These are phyloP conservation scores for Maconellicoccus hirsutus DNA, from an alignment of 1,140 invertebrate genomes.

Conservation along the genomic window DNA sequence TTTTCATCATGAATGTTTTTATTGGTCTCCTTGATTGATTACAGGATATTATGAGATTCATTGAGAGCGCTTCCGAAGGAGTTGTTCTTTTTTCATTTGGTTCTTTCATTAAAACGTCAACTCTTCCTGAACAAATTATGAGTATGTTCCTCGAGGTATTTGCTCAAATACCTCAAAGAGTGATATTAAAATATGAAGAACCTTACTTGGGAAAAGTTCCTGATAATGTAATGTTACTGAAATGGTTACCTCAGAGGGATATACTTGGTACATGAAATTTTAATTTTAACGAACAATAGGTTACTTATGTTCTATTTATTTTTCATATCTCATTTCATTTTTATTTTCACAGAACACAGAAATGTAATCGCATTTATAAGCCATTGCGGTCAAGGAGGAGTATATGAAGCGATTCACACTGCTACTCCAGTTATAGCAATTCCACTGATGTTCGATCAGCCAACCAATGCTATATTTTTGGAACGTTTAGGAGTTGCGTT, in stretches of 20 bases:
- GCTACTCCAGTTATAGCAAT: too few species aligned
- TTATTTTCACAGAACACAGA: too few species aligned
- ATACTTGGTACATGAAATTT: too few species aligned
- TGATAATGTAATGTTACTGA: constrained; percentile 43
- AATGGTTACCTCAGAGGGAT: constrained; percentile 36
- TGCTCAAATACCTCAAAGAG: constrained; percentile 33
- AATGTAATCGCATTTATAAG: too few species aligned
- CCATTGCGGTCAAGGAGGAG: too few species aligned
- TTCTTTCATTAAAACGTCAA: not conserved
- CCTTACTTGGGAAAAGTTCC: constrained; percentile 37
- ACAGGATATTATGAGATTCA: constrained; percentile 29
- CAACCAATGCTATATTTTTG: too few species aligned
- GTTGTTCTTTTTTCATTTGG: constrained; percentile 4
- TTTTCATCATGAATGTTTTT: not conserved
- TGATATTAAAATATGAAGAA: constrained; percentile 49
- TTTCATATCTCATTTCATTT: too few species aligned
- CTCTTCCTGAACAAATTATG: not conserved
- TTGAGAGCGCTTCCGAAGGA: constrained; percentile 38
- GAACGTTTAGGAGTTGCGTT: too few species aligned
- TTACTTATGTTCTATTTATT: too few species aligned
- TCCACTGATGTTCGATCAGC: too few species aligned
- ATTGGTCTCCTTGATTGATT: not conserved
- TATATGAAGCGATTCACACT: too few species aligned
- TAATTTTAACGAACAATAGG: too few species aligned
- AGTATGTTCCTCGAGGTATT: not conserved